Base-by-base conservation (phyloP, 1,140 invertebrate species). In the Caerostris extrusa region DNA sequence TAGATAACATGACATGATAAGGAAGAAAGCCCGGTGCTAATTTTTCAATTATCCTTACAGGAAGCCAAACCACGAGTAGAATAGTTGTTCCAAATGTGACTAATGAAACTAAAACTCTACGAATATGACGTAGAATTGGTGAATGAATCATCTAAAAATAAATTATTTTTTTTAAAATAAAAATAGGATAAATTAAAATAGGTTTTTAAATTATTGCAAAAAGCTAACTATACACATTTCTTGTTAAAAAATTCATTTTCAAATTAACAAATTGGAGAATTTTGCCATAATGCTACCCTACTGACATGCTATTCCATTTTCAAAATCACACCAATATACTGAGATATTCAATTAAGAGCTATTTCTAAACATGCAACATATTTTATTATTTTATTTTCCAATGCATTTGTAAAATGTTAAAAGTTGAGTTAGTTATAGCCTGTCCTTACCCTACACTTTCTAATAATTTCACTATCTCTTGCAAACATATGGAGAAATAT, bases 41-140 rank as follows among this genome's bases (percentile, higher is more conserved):
- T 95, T 97, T 97, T 95, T 98, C 97, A n/a, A 99, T 97, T 2
- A 99, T 97, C 77, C 98, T 96, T 5, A 99, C 98, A 0, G 99
- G 99, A 71, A 99, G 95, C 98, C 98, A 99, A 19, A 99, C 96
- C 98, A 99, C 99, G 1, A 99, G 96, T 2, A 99, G 96, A 19
- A 99, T 99, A 3, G 98, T 98, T 6, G 98, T 99, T 17, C 99
- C 99, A 96, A 99, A 99, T 94, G 99, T 98, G 94, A 99, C 98
- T 64, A 98, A 98, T 0, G 99, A 99, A 1, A 98, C 98, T 5
- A 99, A 97, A 77, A 99, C 97, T 90, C 99, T 97, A 58, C 98
- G 97, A 5, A 98, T 97, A 95, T 99, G 99, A 91, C 98, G 97
- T 85, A 99, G 96, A 81, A 99, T 98, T 7, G 99, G 98, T 58